These are phyloP conservation scores for Taeniopygia guttata DNA, from an alignment of 2,797 vertebrate species.

Conservation along the genomic window DNA sequence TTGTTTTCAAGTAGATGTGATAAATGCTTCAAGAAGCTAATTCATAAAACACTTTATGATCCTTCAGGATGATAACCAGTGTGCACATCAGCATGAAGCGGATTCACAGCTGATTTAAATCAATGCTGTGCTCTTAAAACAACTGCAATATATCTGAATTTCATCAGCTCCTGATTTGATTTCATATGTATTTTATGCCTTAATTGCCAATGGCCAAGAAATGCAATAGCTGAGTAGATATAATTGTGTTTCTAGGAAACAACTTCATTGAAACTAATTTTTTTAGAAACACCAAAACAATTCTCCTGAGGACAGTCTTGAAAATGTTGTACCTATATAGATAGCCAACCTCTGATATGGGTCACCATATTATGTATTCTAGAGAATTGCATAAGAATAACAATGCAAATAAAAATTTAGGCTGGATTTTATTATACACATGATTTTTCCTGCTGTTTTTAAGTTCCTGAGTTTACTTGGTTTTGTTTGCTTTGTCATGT, in stretches of 20 bases:
- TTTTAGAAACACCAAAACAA: neutral
- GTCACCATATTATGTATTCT: neutral
- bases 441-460: neutral
- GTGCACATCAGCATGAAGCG: conserved; percentile 7
- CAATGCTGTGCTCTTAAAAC: neutral
- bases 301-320: neutral
- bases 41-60: neutral
- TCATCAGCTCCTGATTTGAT: neutral
- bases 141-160: neutral
- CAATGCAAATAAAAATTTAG: neutral
- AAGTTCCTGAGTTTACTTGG: neutral
- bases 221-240: neutral
- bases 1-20: neutral
- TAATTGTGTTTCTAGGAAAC: neutral
- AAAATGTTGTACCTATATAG: neutral
- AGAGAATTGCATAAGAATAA: neutral
- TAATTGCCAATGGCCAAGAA: neutral
- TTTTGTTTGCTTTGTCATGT: neutral
- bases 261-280: conserved; percentile 5
- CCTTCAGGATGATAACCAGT: neutral
- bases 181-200: neutral
- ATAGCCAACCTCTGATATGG: neutral
- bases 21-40: neutral
- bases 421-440: neutral
- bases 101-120: neutral